Percentiles rank a stretch among this genome's conserved stretches.
phyloP scores from a whole-genome alignment of 2,888 invertebrate species.

The Aphodius granarius region DNA sequence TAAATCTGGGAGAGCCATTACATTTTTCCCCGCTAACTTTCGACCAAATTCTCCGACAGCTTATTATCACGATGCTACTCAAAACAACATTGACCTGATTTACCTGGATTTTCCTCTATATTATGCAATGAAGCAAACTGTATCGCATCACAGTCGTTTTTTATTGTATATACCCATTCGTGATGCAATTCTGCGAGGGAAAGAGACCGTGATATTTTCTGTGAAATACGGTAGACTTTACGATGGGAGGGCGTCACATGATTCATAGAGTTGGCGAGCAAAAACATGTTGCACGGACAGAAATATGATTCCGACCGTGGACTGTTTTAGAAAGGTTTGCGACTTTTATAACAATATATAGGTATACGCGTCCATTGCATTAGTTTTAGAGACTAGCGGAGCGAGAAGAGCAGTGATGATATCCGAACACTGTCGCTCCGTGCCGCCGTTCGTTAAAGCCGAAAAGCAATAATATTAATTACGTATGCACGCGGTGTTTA shows the following conservation, averaged over 20 bases:
- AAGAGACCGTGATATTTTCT: slow-evolving; percentile 3
- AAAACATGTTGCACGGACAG: slow-evolving; percentile 54
- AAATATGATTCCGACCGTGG: slow-evolving; percentile 46
- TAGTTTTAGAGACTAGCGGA: slow-evolving; percentile 5
- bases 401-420: background rate
- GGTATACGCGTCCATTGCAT: slow-evolving; percentile 44
- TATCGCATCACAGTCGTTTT: background rate
- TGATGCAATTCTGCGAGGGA: background rate
- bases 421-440: background rate
- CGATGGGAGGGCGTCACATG: slow-evolving; percentile 38
- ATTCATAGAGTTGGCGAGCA: slow-evolving; percentile 50
- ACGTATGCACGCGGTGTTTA: slow-evolving; percentile 12
- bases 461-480: slow-evolving; percentile 5
- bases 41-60: background rate
- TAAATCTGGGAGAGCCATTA: background rate
- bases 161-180: background rate
- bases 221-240: slow-evolving; percentile 27
- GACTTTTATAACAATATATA: slow-evolving; percentile 51
- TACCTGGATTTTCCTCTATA: background rate
- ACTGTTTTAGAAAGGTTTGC: slow-evolving; percentile 48
- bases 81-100: background rate
- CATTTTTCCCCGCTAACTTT: background rate
- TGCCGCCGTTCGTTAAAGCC: background rate
- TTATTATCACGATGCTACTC: background rate
- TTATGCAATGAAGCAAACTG: background rate